These are phyloP conservation scores for Stenichneumon culpator DNA, from an alignment of 2,888 invertebrate genomes.

Conservation along the genomic window DNA sequence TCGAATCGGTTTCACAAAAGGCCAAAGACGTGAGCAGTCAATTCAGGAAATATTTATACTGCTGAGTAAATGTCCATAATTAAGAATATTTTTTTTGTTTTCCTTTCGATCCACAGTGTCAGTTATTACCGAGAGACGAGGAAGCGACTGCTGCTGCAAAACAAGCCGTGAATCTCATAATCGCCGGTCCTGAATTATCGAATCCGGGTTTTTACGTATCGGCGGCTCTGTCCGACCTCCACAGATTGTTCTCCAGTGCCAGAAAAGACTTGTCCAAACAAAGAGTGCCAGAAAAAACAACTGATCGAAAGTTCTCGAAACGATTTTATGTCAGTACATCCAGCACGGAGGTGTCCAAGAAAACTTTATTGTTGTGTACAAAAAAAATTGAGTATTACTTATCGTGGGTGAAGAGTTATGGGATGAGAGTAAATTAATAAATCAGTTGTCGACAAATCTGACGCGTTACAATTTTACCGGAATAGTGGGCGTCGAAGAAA, in stretches of 20 bases:
- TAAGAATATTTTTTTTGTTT: neutral
- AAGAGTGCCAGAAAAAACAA: no score
- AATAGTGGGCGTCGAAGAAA: no score
- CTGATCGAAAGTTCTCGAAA: slow-evolving; percentile 85
- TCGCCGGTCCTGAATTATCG: slow-evolving; percentile 87
- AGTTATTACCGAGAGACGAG: slow-evolving; percentile 87
- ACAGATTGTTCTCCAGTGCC: slow-evolving; percentile 86
- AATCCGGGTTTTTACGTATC: slow-evolving; percentile 87
- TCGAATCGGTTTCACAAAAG: slow-evolving; percentile 89
- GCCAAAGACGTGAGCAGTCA: slow-evolving; percentile 86
- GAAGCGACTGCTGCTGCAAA: slow-evolving; percentile 87
- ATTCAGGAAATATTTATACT: neutral
- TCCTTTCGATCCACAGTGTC: slow-evolving; percentile 85
- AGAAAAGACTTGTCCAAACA: slow-evolving; percentile 79
- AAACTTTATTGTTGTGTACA: slow-evolving; percentile 86
- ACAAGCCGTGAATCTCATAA: slow-evolving; percentile 88
- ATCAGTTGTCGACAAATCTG: neutral
- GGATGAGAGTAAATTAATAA: slow-evolving; percentile 36
- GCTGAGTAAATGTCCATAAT: no score
- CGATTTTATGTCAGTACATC: slow-evolving; percentile 87
- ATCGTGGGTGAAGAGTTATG: slow-evolving; percentile 87
- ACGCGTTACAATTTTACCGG: no score
- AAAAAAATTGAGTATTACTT: slow-evolving; percentile 92
- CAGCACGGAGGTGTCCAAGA: slow-evolving; percentile 85
- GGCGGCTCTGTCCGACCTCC: slow-evolving; percentile 90